These are phyloP conservation scores for Dendrocincla fuliginosa DNA, from an alignment of 2,797 vertebrate species.

Conservation along the genomic window DNA sequence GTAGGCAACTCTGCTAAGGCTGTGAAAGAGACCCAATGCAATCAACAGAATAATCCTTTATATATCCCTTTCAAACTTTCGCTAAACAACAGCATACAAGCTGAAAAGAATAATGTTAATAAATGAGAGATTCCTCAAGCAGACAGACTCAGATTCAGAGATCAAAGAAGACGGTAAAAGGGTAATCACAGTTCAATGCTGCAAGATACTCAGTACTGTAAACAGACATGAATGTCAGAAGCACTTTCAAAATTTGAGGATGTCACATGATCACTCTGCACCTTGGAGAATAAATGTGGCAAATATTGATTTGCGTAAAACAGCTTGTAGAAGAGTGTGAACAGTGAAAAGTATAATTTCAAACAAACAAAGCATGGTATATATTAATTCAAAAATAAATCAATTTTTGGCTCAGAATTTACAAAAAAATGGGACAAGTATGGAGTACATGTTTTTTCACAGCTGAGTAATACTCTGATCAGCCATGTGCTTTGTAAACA, in stretches of 20 bases:
- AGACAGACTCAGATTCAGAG: neutral
- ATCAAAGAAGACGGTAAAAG: neutral
- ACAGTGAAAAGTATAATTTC: neutral
- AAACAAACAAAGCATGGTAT: neutral
- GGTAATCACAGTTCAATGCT: neutral
- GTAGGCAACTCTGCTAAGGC: neutral
- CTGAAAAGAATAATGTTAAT: neutral
- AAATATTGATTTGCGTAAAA: neutral
- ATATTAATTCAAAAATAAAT: neutral
- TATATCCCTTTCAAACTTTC: neutral
- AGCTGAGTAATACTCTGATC: constrained; percentile 31
- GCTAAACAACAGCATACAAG: neutral
- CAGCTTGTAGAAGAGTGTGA: neutral
- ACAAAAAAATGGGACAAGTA: neutral
- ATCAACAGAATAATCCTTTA: neutral
- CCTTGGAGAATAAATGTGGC: neutral
- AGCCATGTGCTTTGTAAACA: constrained; percentile 2
- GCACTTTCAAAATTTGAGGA: neutral
- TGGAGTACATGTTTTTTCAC: neutral
- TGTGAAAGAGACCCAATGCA: neutral
- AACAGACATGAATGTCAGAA: neutral
- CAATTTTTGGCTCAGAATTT: neutral
- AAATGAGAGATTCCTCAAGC: neutral
- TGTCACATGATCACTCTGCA: neutral
- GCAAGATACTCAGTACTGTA: neutral